Base-by-base conservation (phyloP, 2,888 invertebrate species). In the Trissolcus japonicus region DNA sequence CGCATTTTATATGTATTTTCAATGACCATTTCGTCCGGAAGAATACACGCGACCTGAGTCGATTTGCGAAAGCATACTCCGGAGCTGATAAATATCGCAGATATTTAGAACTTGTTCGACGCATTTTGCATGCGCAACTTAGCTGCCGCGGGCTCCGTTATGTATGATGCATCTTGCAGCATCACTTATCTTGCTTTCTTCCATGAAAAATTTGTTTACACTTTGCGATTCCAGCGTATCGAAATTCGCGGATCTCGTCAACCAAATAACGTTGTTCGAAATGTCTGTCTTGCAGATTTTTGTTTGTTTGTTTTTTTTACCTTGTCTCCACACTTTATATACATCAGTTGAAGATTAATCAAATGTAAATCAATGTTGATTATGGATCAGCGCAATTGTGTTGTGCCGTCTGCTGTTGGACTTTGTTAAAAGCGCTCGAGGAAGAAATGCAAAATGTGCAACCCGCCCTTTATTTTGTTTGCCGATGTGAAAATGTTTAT, bases 161-260 rank as follows among this genome's bases (percentile, higher is more conserved):
- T 29, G 16, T 54, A 51, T 69, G 62, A 77, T 75, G 72, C 80
- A 78, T 81, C 81, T 82, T 78, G 67, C 84, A 82, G 83, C 83
- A 83, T 84, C 84, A 83, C 80, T 82, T 69, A 79, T 71, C 56
- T 68, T 51, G 51, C 62, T 56, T 59, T 66, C 61, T 76, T 67
- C 56, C 65, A 35, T 19, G 62, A 35, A 51, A 76, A 71, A 71
- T 72, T 62, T 72, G 66, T 76, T 72, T 62, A 67, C 66, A 53
- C 67, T 66, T 53, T 54, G 53, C 56, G 57, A 11, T 19, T 55
- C 69, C 16, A 46, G n/a, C 48, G 54, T 66, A 71, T 60, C 69
- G 62, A 78, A 59, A 62, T 68, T 68, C 46, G 59, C 46, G 53
- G 68, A 60, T 60, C 59, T 60, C 60, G 68, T 60, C 46, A 43